These are phyloP conservation scores for Globodera ellingtonae DNA, from an alignment of 1,140 invertebrate species.

Conservation along the genomic window DNA sequence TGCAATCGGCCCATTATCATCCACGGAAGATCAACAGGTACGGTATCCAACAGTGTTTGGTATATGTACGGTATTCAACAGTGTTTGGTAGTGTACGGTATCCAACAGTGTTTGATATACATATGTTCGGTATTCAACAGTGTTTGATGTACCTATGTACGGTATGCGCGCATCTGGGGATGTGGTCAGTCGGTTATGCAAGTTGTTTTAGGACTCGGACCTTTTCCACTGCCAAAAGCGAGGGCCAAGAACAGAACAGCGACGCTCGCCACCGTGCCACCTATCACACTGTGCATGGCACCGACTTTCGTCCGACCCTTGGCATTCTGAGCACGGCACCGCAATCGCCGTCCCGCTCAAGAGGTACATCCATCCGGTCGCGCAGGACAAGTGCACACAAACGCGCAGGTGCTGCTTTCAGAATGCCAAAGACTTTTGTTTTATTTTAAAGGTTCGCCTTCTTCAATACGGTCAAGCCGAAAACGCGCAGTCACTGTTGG, in stretches of 20 bases:
- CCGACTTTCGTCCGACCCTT: constrained; percentile 5
- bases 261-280: neutral
- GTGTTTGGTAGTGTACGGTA: neutral
- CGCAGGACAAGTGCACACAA: neutral
- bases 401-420: neutral
- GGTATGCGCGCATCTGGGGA: neutral
- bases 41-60: neutral
- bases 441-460: neutral
- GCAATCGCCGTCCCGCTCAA: neutral
- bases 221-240: neutral
- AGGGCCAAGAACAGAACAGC: neutral
- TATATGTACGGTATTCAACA: neutral
- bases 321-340: neutral
- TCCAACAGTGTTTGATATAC: no score
- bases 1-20: neutral
- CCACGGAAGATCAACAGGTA: neutral
- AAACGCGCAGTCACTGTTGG: neutral
- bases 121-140: neutral
- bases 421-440: neutral
- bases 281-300: constrained; percentile 12
- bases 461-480: neutral
- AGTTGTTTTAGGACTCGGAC: neutral
- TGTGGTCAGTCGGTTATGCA: neutral
- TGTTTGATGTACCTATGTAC: neutral
- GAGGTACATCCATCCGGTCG: neutral